Percentiles rank a stretch among this genome's conserved stretches.
phyloP scores from a whole-genome alignment of 1,140 invertebrate genomes.

The Popillia japonica region DNA sequence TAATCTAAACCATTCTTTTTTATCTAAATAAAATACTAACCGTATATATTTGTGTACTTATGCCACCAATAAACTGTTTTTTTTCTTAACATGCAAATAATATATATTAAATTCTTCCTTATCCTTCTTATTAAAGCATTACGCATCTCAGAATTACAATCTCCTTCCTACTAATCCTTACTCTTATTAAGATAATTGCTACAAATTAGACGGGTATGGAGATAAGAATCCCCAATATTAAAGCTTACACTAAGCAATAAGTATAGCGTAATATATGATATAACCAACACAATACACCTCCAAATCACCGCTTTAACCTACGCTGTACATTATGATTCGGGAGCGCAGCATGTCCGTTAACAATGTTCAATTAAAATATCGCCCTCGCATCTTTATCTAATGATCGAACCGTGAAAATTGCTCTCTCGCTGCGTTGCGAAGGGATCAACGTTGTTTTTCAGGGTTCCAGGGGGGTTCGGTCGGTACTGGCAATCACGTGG shows the following conservation, averaged over 20 bases:
- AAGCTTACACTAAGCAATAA: background rate
- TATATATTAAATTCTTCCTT: no score
- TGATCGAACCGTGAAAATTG: conserved; percentile 7
- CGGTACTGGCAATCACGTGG: background rate
- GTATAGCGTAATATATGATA: background rate
- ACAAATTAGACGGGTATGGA: background rate
- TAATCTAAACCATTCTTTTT: no score
- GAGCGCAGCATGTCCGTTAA: background rate
- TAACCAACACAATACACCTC: background rate
- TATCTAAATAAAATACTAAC: no score
- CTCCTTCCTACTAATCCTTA: background rate
- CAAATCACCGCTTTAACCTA: background rate
- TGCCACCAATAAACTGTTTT: no score
- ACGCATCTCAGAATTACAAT: no score
- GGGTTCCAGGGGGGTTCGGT: background rate
- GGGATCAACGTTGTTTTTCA: background rate
- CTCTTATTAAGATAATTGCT: background rate
- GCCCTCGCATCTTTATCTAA: conserved; percentile 9
- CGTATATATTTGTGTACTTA: no score
- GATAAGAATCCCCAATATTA: background rate
- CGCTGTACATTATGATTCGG: background rate
- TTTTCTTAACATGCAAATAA: no score
- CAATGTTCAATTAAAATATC: conserved; percentile 12
- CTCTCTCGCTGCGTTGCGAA: no score
- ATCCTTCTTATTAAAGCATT: no score